These are phyloP conservation scores for Agelas oroides DNA, from an alignment of 37 sponge, comb jelly and placozoan genomes.

Conservation along the genomic window DNA sequence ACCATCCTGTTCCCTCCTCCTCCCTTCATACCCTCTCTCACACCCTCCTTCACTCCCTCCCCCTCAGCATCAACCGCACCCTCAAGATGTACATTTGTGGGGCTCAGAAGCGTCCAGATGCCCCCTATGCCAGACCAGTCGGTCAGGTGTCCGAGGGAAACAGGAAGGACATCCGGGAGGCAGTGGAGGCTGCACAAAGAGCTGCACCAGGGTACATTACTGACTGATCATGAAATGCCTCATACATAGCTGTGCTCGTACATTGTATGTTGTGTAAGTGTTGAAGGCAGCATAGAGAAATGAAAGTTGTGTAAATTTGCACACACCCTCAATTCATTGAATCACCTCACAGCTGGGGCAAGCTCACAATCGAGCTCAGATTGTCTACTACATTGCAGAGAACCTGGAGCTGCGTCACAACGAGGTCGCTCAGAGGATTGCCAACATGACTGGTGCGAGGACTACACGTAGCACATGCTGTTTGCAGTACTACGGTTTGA, in stretches of 20 bases:
- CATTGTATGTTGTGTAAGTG: no score
- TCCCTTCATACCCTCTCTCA: no score
- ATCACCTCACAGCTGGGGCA: conserved; percentile 81
- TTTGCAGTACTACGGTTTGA: no score
- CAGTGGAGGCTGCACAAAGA: conserved; percentile 96
- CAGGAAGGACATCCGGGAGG: conserved; percentile 97
- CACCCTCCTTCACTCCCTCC: not conserved
- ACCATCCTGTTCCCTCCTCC: not conserved
- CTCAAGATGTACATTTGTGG: conserved; percentile 97
- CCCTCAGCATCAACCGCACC: conserved; percentile 83
- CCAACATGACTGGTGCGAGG: conserved; percentile 83
- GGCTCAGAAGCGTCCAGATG: conserved; percentile 92
- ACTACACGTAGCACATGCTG: no score
- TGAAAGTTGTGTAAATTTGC: no score
- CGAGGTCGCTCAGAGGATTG: conserved; percentile 83
- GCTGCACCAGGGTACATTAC: conserved; percentile 96
- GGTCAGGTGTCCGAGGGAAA: conserved; percentile 95
- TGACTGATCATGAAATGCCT: no score
- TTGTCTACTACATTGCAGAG: conserved; percentile 98
- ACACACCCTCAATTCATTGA: no score
- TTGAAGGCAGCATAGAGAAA: no score
- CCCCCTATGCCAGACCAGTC: conserved; percentile 77
- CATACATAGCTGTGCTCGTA: no score
- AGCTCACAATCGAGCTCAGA: conserved; percentile 97
- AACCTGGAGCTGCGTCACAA: conserved; percentile 89